Conservation (phyloP, 2,797 vertebrate genomes). For the Bryconaethiops microstoma region DNA sequence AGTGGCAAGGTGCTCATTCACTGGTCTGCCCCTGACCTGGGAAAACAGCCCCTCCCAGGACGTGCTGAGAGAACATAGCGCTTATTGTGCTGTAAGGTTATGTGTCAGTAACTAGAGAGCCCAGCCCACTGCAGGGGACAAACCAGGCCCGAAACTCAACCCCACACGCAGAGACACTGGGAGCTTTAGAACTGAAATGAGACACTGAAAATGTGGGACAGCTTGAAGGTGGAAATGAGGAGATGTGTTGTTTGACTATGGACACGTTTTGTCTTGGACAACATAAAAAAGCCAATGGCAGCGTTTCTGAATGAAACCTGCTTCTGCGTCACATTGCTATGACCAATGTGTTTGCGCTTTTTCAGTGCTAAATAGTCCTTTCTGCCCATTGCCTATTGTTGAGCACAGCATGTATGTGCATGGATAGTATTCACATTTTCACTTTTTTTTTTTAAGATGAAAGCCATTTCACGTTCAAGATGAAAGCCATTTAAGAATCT, state of each 20-base stretch:
- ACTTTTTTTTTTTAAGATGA: too few species aligned
- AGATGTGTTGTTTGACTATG: conserved; percentile 34
- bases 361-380: not conserved
- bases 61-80: conserved; percentile 65
- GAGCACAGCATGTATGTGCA: not conserved
- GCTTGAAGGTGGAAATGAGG: conserved; percentile 44
- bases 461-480: too few species aligned
- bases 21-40: conserved; percentile 64
- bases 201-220: conserved; percentile 65
- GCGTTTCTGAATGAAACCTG: conserved; percentile 8
- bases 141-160: conserved; percentile 72
- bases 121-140: conserved; percentile 61
- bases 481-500: too few species aligned
- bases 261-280: conserved; percentile 13
- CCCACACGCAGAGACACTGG: conserved; percentile 61
- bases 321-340: not conserved
- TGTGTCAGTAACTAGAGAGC: conserved; percentile 69
- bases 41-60: conserved; percentile 54
- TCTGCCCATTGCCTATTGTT: not conserved
- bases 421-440: not conserved
- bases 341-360: not conserved
- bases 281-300: conserved; percentile 25
- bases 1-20: conserved; percentile 60
- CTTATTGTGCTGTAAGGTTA: conserved; percentile 71
- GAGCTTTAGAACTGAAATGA: conserved; percentile 65